Evolutionary conservation across 2,888 invertebrate species (phyloP).

Genomic region (Elegia similella): DNA sequence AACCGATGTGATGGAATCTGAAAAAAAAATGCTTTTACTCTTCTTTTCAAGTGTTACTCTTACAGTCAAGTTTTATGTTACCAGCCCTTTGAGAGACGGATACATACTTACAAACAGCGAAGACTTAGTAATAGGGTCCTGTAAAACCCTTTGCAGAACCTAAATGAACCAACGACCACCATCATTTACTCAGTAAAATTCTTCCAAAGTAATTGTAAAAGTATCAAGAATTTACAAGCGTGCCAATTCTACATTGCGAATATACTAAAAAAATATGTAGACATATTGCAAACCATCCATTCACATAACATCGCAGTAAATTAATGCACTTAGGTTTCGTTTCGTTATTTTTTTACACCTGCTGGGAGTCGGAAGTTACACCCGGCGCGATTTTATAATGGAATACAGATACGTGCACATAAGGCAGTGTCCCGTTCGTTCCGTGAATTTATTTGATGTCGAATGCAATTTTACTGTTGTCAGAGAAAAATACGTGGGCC

Average conservation of each 20-base stretch:
- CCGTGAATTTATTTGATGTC: neutral
- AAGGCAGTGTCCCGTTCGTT: neutral
- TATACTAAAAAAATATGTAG: no score
- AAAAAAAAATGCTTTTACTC: no score
- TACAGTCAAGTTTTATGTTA: no score
- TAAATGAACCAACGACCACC: slow-evolving; percentile 11
- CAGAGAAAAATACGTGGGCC: no score
- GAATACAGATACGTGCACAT: slow-evolving; percentile 8
- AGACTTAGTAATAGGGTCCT: no score
- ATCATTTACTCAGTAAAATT: neutral
- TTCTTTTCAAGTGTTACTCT: no score
- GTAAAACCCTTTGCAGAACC: no score
- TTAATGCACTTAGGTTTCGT: slow-evolving; percentile 17
- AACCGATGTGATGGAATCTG: no score
- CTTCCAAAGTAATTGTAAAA: neutral
- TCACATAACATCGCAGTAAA: slow-evolving; percentile 13
- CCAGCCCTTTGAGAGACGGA: no score
- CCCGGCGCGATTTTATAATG: slow-evolving; percentile 18
- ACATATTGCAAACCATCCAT: slow-evolving; percentile 15
- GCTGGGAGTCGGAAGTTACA: slow-evolving; percentile 14
- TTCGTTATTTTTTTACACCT: slow-evolving; percentile 19
- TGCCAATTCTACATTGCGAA: neutral
- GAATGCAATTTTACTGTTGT: neutral
- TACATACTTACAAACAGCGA: no score
- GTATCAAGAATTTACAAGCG: slow-evolving; percentile 3